A percentile compares a stretch with the other conserved stretches of the same genome.
phyloP scores from a whole-genome alignment of 1,140 invertebrate genomes.

The Battus philenor region DNA sequence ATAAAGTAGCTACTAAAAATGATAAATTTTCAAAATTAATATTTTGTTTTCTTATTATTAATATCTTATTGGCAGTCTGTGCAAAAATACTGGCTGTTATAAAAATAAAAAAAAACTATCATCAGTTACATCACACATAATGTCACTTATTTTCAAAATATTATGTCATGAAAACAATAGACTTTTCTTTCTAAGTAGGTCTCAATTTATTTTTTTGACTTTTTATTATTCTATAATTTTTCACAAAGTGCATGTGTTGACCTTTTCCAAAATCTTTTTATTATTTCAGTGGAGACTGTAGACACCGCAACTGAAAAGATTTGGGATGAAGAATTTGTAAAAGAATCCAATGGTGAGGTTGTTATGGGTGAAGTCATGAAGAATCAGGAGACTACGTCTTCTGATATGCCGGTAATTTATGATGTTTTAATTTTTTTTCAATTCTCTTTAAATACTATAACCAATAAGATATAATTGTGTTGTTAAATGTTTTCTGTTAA shows the following conservation, averaged over 20 bases:
- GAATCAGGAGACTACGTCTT: conserved; percentile 64
- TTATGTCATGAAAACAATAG: conserved; percentile 34
- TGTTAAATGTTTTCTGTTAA: no score
- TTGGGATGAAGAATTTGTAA: conserved; percentile 65
- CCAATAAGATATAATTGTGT: no score
- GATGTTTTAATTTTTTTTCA: conserved; percentile 4
- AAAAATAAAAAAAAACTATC: not conserved
- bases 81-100: conserved; percentile 13
- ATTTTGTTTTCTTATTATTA: no score
- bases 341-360: conserved; percentile 67
- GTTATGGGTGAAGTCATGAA: conserved; percentile 67
- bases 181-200: conserved; percentile 23
- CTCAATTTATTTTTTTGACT: not conserved
- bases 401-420: conserved; percentile 62
- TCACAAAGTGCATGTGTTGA: not conserved
- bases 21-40: no score
- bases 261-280: no score
- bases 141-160: conserved; percentile 31
- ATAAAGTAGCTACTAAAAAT: no score
- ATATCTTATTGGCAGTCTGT: no score
- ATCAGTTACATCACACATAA: conserved; percentile 7
- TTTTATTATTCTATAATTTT: not conserved
- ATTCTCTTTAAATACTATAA: no score
- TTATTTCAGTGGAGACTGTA: conserved; percentile 68
- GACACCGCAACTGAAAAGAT: conserved; percentile 60